Base-by-base conservation (phyloP, 2,888 invertebrate species). In the Gonocerus acuteangulatus region DNA sequence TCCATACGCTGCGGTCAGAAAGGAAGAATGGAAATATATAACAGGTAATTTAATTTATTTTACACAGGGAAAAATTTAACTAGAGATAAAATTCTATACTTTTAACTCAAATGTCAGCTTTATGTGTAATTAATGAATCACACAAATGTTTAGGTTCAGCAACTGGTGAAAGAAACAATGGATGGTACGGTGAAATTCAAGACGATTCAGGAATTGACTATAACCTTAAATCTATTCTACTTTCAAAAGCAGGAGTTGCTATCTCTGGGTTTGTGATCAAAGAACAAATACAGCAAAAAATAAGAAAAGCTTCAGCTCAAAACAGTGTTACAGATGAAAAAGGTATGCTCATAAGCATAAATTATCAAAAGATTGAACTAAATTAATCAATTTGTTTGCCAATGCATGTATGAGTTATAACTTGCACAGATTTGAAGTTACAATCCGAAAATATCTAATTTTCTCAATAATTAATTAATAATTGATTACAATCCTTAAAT, bases 221-320 rank as follows among this genome's bases (percentile, higher is more conserved):
- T 68, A 73, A 76, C 36, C 71, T 73, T n/a, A 67, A 74, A 15
- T 66, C 69, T 6, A 74, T 80, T 0, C 67, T 81, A 42, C 69
- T 70, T 27, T 80, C 80, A 6, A 74, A 73, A 68, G 71, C 75
- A 1, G 78, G 76, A 0, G 70, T 72, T 2, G 75, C 79, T 1
- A 71, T 82, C 16, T 74, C 77, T 1, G 79, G 75, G 2, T 67
- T 76, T 11, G 71, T 76, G 34, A 80, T 79, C 0, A 73, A 76
- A 60, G 71, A 71, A 57, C 79, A 80, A 70, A 75, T 79, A 1
- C 52, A 61, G 15, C 54, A 66, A 39, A 65, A 63, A 51, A 61
- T 65, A 16, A 15, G 22, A 32, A 47, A 39, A 13, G 36, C 57
- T 1, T 13, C 54, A 13, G 19, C 27, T 11, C 44, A 23, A 2